phyloP scores from a whole-genome alignment of 2,888 invertebrate species.

The Pogonocherus hispidulus region DNA sequence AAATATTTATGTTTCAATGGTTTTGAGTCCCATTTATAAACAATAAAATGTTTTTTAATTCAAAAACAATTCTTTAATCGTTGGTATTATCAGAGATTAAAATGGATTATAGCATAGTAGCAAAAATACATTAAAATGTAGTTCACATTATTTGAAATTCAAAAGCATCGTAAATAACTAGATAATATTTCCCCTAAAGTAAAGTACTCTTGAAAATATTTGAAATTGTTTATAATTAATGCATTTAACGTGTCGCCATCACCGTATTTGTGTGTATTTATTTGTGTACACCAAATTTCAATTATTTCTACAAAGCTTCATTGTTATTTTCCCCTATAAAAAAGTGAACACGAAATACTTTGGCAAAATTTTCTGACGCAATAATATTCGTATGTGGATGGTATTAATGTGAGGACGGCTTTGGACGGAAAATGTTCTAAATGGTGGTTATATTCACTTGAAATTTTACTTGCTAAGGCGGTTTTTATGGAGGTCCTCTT shows the following conservation, averaged over 20 bases:
- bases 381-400: background rate
- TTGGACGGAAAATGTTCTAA: background rate
- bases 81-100: too few relatives aligned
- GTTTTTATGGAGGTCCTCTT: background rate
- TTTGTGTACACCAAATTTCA: slow-evolving; percentile 2
- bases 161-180: background rate
- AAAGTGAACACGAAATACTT: background rate
- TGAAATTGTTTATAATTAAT: background rate
- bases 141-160: background rate
- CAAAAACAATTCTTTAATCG: too few relatives aligned
- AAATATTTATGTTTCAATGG: too few relatives aligned
- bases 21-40: too few relatives aligned
- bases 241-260: background rate
- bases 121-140: too few relatives aligned
- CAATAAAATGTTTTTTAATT: too few relatives aligned
- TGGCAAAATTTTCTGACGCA: background rate
- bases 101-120: too few relatives aligned
- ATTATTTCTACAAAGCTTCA: background rate
- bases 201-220: background rate
- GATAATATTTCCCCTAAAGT: too few relatives aligned
- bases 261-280: background rate
- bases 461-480: background rate
- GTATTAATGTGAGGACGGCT: background rate
- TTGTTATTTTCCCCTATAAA: background rate
- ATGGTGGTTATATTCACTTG: background rate